Percentiles rank a stretch among this genome's conserved stretches.
Evolutionary conservation across 2,888 invertebrate genomes (phyloP).

Genomic region (Antheraea yamamai): DNA sequence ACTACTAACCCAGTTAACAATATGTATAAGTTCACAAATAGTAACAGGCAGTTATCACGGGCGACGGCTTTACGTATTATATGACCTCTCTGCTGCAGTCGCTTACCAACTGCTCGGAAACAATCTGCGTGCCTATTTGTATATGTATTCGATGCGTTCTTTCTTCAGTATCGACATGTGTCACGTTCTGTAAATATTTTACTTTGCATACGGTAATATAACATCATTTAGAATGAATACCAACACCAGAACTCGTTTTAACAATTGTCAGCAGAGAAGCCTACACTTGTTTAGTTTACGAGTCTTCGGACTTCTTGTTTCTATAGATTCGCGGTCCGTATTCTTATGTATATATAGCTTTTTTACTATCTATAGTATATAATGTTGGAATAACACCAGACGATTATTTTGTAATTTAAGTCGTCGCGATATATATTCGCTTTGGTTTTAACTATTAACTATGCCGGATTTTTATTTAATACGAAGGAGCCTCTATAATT

Average conservation of each 20-base stretch:
- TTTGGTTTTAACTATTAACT: too few species aligned
- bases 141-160: not conserved
- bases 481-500: too few species aligned
- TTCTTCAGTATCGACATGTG: not conserved
- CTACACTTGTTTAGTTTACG: not conserved
- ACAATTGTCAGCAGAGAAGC: not conserved
- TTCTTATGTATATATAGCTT: not conserved
- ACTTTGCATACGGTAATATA: too few species aligned
- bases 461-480: not conserved
- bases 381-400: not conserved
- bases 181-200: too few species aligned
- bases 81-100: not conserved
- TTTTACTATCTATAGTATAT: not conserved
- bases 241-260: too few species aligned
- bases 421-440: not conserved
- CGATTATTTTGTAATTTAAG: not conserved
- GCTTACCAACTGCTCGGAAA: not conserved
- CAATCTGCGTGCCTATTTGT: not conserved
- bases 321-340: too few species aligned
- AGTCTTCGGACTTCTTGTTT: too few species aligned
- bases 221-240: too few species aligned
- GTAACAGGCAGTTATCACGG: not conserved
- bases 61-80: not conserved
- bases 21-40: not conserved
- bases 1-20: not conserved